Base-by-base conservation (phyloP, 2,113 vertebrate genomes). In the Zosterops hypoxanthus region DNA sequence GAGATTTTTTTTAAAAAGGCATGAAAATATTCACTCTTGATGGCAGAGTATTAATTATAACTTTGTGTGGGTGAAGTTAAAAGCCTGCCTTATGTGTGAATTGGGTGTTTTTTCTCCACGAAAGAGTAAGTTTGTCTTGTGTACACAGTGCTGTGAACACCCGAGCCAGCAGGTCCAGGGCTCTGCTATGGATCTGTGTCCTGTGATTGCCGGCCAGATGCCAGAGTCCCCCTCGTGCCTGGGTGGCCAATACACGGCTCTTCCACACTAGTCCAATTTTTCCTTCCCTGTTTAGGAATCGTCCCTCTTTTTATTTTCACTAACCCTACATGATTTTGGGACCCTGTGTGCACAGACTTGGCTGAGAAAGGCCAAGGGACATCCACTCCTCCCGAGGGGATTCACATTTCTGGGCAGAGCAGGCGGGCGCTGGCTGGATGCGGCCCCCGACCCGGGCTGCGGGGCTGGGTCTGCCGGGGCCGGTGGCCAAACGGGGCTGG, bases 1-100 rank as follows among this genome's bases (percentile, higher is more conserved):
- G 49, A 73, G 66, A 71, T 70, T 68, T 55, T 39, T 39, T 33
- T 42, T 1, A 13, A 46, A 85, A 49, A 66, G 8, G 19, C 12
- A 50, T 82, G 2, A 86, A 91, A 92, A 89, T 34, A 89, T 85
- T 90, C 85, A 52, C 69, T 86, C 79, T 95, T 50, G 56, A 29
- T 88, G 76, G 80, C 60, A 83, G 44, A 39, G 21, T 82, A 90
- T 94, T 96, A 96, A 95, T 96, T 96, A 93, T 94, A 96, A 78
- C 88, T 94, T 60, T 36, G 88, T 75, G 95, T 84, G 92, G 90
- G 92, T 81, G 93, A 86, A 92, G 64, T 39, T 90, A 75, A 93
- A 96, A 95, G 82, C 82, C 41, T 88, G 36, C 75, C 14, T 49
- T 75, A 59, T n/a, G 55, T 68, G 78, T 59, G 90, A 71, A 75